Evolutionary conservation across 1,140 invertebrate species (phyloP), one percentile per base, ranked within the genome.

Genomic region (Varroa destructor): DNA sequence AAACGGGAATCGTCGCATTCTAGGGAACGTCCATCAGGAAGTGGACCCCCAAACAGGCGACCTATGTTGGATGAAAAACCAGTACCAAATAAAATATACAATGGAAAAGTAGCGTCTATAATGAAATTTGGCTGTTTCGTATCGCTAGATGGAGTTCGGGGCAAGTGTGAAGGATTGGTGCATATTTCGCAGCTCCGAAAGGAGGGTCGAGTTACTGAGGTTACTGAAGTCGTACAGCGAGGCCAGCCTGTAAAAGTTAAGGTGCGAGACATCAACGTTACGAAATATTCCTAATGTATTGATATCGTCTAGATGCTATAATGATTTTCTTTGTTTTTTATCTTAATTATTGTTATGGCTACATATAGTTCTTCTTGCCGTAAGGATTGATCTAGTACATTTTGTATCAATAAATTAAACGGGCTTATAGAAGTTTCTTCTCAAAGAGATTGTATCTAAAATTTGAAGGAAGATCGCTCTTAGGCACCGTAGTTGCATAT

Each of bases 111-210:
- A 0, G 90, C 90, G 4, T 97, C 93, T 77, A 90, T 98, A 74
- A 91, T 97, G 43, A 86, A 89, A 54, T 99, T 98, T 83, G 97
- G 96, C 1, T 97, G 94, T 80, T 99, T 99, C 82, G 91, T 98
- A 0, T 91, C 94, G 80, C 80, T 99, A 5, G 92, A 97, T 78
- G 92, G 93, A 0, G 82, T 99, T 6, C 84, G 87, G 67, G 82
- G 82, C 74, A 84, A 90, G 72, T 91, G 88, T 85, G 96, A 99
- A 81, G 97, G 97, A 1, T 82, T 99, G 0, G 93, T 97, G 6
- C 97, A 99, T 77, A 97, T 99, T 75, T 99, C 95, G 10, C 93
- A 98, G 81, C 80, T 97, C 40, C 79, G 93, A 54, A 83, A 89
- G 58, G 93, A 97, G 81, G 95, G 94, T 0, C 83, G 95, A 75